Evolutionary conservation across 2,797 vertebrate species (phyloP).

Genomic region (Eulemur coronatus): DNA sequence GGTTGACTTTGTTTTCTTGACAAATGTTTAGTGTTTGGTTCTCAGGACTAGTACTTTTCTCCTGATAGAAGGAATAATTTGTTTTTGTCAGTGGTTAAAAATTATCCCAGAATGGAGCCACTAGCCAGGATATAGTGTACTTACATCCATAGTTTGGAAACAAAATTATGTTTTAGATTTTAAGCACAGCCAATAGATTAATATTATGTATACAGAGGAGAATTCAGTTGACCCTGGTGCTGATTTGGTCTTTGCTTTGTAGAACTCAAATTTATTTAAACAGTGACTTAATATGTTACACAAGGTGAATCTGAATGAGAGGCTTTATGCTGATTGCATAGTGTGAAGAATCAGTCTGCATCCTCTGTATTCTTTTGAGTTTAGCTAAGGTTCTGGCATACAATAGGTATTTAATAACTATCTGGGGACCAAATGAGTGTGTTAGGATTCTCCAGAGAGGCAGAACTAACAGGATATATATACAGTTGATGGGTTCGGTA

Average conservation of each 20-base stretch:
- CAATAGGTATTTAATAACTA: neutral
- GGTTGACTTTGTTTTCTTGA: constrained; percentile 27
- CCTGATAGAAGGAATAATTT: neutral
- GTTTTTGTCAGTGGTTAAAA: neutral
- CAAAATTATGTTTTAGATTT: constrained; percentile 3
- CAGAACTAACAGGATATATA: neutral
- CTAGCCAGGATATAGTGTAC: neutral
- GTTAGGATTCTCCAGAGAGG: neutral
- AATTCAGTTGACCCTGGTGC: neutral
- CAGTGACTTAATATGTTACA: neutral
- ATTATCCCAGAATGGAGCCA: neutral
- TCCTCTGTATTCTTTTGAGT: neutral
- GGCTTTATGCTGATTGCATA: neutral
- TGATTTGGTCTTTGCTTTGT: neutral
- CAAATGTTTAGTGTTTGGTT: neutral
- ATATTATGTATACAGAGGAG: neutral
- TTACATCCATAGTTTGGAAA: neutral
- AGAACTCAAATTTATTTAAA: neutral
- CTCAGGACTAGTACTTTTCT: neutral
- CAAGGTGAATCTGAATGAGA: neutral
- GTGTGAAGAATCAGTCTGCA: neutral
- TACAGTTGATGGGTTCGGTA: neutral
- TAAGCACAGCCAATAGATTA: neutral
- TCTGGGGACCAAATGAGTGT: neutral
- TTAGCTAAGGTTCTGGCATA: neutral